phyloP scores from a whole-genome alignment of 1,140 invertebrate species.

The Dufourea novaeangliae region DNA sequence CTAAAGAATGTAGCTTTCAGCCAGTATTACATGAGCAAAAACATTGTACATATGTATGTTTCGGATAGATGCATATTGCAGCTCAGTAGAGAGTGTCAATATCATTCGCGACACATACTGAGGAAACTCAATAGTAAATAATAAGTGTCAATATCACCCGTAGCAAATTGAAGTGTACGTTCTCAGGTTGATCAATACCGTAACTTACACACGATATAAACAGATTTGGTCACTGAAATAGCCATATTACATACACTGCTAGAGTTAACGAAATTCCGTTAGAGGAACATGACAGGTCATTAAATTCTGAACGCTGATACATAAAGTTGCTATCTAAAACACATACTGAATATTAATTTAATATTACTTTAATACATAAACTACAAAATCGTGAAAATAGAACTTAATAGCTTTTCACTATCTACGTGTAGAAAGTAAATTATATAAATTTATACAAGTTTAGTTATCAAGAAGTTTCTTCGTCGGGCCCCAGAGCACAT shows the following conservation, averaged over 20 bases:
- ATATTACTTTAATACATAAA: no score
- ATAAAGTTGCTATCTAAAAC: not conserved
- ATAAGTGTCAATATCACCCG: slow-evolving; percentile 38
- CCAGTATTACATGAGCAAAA: not conserved
- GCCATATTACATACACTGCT: not conserved
- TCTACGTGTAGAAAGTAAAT: not conserved
- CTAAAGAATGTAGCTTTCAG: not conserved
- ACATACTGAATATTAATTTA: not conserved
- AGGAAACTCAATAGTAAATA: slow-evolving; percentile 36
- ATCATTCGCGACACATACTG: slow-evolving; percentile 20
- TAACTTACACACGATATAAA: slow-evolving; percentile 5
- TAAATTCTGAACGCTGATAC: not conserved
- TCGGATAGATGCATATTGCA: not conserved
- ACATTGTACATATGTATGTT: not conserved
- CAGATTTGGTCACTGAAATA: not conserved
- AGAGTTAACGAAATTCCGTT: not conserved
- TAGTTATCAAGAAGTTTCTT: no score
- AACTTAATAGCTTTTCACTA: no score
- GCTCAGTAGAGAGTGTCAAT: slow-evolving; percentile 29
- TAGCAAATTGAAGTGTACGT: not conserved
- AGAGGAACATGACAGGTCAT: not conserved
- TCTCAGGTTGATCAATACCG: slow-evolving; percentile 10
- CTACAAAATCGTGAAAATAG: no score
- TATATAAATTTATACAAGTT: no score
- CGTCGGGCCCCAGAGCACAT: no score